Evolutionary conservation across 2,888 invertebrate genomes (phyloP), one percentile per base, ranked within the genome.

Genomic region (Lasioglossum oenotherae): DNA sequence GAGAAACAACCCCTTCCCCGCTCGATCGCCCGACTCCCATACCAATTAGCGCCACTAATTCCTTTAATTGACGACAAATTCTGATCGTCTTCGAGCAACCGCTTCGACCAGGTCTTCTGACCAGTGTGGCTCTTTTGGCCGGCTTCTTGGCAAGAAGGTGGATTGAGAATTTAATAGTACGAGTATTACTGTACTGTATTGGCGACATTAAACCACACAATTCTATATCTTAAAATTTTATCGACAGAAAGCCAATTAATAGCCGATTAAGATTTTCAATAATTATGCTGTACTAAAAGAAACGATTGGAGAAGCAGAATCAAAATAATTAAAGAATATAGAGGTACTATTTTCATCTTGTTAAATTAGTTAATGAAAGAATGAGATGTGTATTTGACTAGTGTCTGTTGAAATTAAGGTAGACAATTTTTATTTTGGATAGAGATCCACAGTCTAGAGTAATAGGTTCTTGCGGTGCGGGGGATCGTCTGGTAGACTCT

Each of bases 31-130:
- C 19, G n/a, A n/a, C 35, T 16, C 46, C 10, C n/a, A 35, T 38
- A 38, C 83, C 84, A 77, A 75, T 84, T 83, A 72, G 71, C 41
- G 19, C 49, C 53, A 64, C 31, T 74, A 83, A 84, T 75, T 74
- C 72, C 44, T 78, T 75, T 75, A 83, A 84, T 83, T 31, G 64
- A 72, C 74, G 78, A 71, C 53, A 75, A 83, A 64, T 71, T 84
- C 74, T 41, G 74, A 44, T 44, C 77, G 77, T 46, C n/a, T 67
- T 49, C 35, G 46, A 10, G 3, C 35, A n/a, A 69, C 23, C 69
- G 67, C 10, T 67, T 31, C 35, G 4, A 35, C 69, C 38, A 69
- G 35, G 38, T n/a, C 23, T 69, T n/a, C 19, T 19, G 23, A 69
- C 19, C 35, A n/a, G 38, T 12, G 23, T 38, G 41, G 67, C 16